Percentiles rank a stretch among this genome's conserved stretches.
These are phyloP conservation scores for Torymus auratus DNA, from an alignment of 2,888 invertebrate species.

Conservation along the genomic window DNA sequence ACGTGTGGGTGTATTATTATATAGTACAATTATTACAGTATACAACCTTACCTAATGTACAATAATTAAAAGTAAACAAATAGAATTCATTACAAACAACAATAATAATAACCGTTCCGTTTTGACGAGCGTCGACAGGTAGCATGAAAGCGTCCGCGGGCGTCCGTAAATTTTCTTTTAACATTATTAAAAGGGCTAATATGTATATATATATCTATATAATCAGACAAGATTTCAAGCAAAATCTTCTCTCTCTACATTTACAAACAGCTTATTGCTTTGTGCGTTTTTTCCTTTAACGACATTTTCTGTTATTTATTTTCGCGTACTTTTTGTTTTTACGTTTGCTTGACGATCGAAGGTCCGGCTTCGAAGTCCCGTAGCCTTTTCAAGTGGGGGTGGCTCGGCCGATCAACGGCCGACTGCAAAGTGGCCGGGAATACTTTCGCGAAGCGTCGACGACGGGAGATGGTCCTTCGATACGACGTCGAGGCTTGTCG, in stretches of 20 bases:
- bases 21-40: conserved; percentile 25
- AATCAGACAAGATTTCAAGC: background rate
- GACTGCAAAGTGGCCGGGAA: conserved; percentile 25
- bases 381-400: conserved; percentile 3
- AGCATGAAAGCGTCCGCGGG: conserved; percentile 11
- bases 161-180: no score
- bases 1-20: conserved; percentile 2
- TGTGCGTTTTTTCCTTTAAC: background rate
- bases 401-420: conserved; percentile 43
- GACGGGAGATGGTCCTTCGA: conserved; percentile 10
- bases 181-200: no score
- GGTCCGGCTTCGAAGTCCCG: conserved; percentile 21
- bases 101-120: conserved; percentile 50
- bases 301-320: background rate
- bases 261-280: conserved; percentile 12
- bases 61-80: conserved; percentile 18
- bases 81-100: conserved; percentile 32
- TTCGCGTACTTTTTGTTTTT: background rate
- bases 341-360: conserved; percentile 13
- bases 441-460: conserved; percentile 36
- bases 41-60: conserved; percentile 37
- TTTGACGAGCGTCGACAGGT: conserved; percentile 26
- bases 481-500: background rate
- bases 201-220: background rate
- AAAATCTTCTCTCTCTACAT: background rate